Conservation (phyloP, 2,888 invertebrate genomes). For the Polydrusus tereticollis region DNA sequence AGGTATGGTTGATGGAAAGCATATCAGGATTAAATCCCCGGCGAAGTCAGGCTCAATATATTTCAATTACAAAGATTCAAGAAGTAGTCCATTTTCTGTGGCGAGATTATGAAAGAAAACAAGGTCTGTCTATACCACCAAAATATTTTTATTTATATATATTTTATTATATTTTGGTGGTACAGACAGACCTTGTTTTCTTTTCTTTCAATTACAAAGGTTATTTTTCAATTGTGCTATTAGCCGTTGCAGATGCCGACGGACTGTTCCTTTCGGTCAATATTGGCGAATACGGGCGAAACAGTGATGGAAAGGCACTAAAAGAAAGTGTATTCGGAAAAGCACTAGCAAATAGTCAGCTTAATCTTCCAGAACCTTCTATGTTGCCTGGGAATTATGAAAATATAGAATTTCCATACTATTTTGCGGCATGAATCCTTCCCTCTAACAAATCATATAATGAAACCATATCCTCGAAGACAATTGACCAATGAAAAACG, state of each 20-base stretch:
- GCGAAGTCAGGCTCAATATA: slow-evolving; percentile 54
- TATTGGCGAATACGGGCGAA: slow-evolving; percentile 58
- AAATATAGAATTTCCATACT: slow-evolving; percentile 7
- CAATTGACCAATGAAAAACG: background rate
- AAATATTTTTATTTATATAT: too few relatives aligned
- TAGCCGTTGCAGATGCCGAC: slow-evolving; percentile 62
- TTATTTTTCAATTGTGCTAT: slow-evolving; percentile 60
- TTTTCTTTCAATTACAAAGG: slow-evolving; percentile 60
- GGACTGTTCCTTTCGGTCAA: slow-evolving; percentile 60
- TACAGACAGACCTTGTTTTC: too few relatives aligned
- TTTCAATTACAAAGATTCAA: too few relatives aligned
- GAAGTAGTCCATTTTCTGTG: too few relatives aligned
- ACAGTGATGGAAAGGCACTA: slow-evolving; percentile 56
- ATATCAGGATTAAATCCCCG: slow-evolving; percentile 56
- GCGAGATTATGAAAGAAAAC: too few relatives aligned
- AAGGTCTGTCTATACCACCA: too few relatives aligned
- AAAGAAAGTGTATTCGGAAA: slow-evolving; percentile 12
- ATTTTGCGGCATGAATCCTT: slow-evolving; percentile 2
- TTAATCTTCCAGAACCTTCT: slow-evolving; percentile 13
- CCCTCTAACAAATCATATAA: background rate
- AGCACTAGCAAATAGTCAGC: background rate
- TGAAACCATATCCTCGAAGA: background rate
- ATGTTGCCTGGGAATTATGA: slow-evolving; percentile 18
- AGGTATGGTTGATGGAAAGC: slow-evolving; percentile 61
- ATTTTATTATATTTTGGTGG: too few relatives aligned